phyloP scores from a whole-genome alignment of 2,888 invertebrate genomes.

The Drosophila mulleri region DNA sequence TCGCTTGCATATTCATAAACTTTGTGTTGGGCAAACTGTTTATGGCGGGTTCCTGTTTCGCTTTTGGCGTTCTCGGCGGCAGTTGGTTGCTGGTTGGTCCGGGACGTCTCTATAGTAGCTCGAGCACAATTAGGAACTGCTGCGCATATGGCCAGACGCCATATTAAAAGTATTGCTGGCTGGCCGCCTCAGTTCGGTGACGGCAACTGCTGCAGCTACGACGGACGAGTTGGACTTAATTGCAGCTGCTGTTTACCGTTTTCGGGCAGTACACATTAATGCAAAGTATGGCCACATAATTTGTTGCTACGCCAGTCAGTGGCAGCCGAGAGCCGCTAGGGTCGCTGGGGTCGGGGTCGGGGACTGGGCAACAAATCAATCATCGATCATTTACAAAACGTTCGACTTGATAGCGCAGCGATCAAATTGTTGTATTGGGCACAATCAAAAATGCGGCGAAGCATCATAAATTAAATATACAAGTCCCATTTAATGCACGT shows the following conservation, averaged over 20 bases:
- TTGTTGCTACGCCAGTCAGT: conserved; percentile 37
- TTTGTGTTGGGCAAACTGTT: conserved; percentile 48
- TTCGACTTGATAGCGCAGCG: conserved; percentile 45
- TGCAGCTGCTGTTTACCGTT: conserved; percentile 56
- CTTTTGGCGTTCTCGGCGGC: conserved; percentile 47
- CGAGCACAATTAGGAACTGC: conserved; percentile 60
- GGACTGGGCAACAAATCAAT: conserved; percentile 68
- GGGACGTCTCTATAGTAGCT: conserved; percentile 62
- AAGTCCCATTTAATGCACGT: conserved; percentile 38
- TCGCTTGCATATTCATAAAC: conserved; percentile 76
- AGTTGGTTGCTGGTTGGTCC: conserved; percentile 5
- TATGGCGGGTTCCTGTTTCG: conserved; percentile 65
- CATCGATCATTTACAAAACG: conserved; percentile 74
- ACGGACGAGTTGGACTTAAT: conserved; percentile 36
- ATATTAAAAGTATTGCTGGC: conserved; percentile 55
- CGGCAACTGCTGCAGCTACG: conserved; percentile 22
- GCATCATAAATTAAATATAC: conserved; percentile 70
- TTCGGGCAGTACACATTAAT: conserved; percentile 53
- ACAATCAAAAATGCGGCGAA: conserved; percentile 58
- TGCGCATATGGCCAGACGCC: conserved; percentile 69
- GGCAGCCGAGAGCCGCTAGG: conserved; percentile 12
- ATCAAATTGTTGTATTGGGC: conserved; percentile 55
- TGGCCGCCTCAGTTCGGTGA: conserved; percentile 5
- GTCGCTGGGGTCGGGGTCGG: neutral
- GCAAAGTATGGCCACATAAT: conserved; percentile 50